phyloP scores from a whole-genome alignment of 2,888 invertebrate genomes.

The Shargacucullia verbasci region DNA sequence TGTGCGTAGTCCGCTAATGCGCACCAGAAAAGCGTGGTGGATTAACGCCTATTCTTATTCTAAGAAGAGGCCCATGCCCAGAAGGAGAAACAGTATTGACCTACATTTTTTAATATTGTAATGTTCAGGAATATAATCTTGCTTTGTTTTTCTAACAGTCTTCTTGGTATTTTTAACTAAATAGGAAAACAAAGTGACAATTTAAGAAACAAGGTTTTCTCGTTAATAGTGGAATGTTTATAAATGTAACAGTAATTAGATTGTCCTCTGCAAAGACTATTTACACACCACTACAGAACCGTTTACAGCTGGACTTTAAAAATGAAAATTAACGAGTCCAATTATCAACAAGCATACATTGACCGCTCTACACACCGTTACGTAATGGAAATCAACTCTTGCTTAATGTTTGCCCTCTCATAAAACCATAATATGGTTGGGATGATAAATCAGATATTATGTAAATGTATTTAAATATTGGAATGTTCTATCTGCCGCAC shows the following conservation, averaged over 20 bases:
- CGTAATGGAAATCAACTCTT: background rate
- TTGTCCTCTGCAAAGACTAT: constrained; percentile 16
- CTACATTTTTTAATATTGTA: no score
- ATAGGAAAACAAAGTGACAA: background rate
- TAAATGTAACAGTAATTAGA: constrained; percentile 37
- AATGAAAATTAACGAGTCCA: constrained; percentile 49
- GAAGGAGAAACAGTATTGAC: no score
- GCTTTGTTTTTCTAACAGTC: no score
- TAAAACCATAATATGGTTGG: no score
- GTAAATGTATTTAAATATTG: no score
- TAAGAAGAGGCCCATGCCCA: no score
- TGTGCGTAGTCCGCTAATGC: no score
- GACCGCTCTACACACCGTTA: constrained; percentile 24
- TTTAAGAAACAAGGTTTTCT: background rate
- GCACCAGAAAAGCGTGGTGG: no score
- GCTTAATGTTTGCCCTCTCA: no score
- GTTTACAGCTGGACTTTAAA: constrained; percentile 34
- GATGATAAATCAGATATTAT: no score
- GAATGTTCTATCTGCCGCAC: no score
- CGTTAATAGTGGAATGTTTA: constrained; percentile 19
- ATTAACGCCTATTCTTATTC: no score
- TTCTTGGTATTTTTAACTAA: background rate
- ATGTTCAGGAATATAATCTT: background rate
- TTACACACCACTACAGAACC: constrained; percentile 23
- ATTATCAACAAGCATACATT: constrained; percentile 35